phyloP scores from a whole-genome alignment of 2,888 invertebrate genomes.

The Rhynchonema sp. region DNA sequence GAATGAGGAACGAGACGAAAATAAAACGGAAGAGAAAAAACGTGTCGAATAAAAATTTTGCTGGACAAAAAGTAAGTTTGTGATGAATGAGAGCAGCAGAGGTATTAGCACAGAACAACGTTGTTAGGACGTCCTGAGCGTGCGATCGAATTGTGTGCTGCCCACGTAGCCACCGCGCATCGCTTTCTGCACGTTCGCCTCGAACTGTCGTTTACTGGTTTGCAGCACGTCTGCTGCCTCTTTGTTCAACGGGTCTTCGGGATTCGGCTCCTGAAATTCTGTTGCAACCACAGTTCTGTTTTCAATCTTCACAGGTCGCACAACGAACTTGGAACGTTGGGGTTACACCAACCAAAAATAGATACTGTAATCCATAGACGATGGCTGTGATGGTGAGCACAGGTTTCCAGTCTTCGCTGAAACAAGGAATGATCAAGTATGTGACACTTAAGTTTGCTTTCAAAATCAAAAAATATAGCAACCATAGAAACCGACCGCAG shows the following conservation, averaged over 20 bases:
- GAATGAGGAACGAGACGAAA: too few relatives aligned
- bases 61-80: too few relatives aligned
- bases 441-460: background rate
- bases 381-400: slow-evolving; percentile 91
- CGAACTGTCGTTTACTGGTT: slow-evolving; percentile 74
- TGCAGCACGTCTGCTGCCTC: slow-evolving; percentile 93
- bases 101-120: background rate
- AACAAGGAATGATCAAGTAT: slow-evolving; percentile 8
- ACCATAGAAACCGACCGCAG: slow-evolving; percentile 38
- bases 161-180: slow-evolving; percentile 91
- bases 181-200: slow-evolving; percentile 82
- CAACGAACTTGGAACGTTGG: too few relatives aligned
- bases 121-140: slow-evolving; percentile 40
- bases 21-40: too few relatives aligned
- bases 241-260: slow-evolving; percentile 92
- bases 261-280: slow-evolving; percentile 82
- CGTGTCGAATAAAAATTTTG: too few relatives aligned
- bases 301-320: too few relatives aligned
- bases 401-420: slow-evolving; percentile 91
- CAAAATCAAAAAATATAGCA: background rate
- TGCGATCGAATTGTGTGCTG: slow-evolving; percentile 77
- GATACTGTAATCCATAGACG: slow-evolving; percentile 87
- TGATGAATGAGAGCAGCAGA: too few relatives aligned
- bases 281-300: too few relatives aligned
- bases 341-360: slow-evolving; percentile 61